phyloP scores from a whole-genome alignment of 2,797 vertebrate genomes.

The Pelobates cultripes region DNA sequence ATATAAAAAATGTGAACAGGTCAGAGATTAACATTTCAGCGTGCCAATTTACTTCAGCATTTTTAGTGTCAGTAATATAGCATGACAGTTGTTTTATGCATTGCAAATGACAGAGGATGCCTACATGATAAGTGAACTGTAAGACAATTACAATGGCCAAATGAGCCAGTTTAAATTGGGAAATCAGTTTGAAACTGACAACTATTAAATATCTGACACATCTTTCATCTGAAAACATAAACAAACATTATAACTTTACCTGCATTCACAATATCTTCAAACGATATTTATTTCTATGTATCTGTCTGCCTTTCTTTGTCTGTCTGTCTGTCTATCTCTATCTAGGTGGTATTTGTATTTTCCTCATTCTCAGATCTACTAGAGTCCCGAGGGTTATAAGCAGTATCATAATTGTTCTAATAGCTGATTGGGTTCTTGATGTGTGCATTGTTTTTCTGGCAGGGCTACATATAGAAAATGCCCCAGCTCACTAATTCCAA shows the following conservation, averaged over 20 bases:
- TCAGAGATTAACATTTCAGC: background rate
- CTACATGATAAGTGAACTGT: background rate
- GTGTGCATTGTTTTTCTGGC: too few relatives aligned
- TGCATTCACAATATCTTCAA: too few relatives aligned
- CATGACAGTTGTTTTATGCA: background rate
- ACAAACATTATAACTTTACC: background rate
- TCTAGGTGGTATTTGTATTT: too few relatives aligned
- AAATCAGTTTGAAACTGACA: background rate
- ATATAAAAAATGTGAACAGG: background rate
- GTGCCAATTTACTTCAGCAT: background rate
- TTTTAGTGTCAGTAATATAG: background rate
- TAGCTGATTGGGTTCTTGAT: too few relatives aligned
- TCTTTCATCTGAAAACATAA: background rate
- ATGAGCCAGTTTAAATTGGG: background rate
- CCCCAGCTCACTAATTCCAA: too few relatives aligned
- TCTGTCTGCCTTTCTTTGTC: too few relatives aligned
- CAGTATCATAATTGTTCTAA: too few relatives aligned
- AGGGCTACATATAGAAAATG: too few relatives aligned
- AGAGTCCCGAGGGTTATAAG: too few relatives aligned
- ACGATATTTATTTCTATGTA: too few relatives aligned
- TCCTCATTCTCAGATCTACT: too few relatives aligned
- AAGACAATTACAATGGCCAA: background rate
- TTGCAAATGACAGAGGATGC: background rate
- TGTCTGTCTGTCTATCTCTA: too few relatives aligned
- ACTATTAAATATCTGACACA: background rate